Evolutionary conservation across 1,140 invertebrate genomes (phyloP).

Genomic region (Ptiloglossa arizonensis): DNA sequence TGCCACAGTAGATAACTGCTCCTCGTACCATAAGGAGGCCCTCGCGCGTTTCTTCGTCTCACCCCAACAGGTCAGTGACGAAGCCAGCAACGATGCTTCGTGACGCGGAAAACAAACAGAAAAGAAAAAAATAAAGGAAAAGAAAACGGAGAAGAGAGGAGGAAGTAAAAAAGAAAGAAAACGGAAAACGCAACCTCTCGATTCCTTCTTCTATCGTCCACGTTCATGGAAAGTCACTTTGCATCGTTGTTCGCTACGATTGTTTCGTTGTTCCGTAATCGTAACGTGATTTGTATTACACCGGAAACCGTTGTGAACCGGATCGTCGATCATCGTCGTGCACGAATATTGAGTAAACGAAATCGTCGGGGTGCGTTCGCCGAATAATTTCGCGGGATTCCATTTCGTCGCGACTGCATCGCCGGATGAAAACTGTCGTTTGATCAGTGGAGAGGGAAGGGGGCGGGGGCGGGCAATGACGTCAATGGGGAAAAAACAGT

Average conservation of each 20-base stretch:
- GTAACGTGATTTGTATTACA: too few relatives aligned
- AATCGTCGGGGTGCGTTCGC: too few relatives aligned
- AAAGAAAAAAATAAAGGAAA: too few relatives aligned
- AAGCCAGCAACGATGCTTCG: constrained; percentile 29
- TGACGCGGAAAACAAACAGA: too few relatives aligned
- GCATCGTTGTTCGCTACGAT: too few relatives aligned
- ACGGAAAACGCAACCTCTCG: not conserved
- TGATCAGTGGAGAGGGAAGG: too few relatives aligned
- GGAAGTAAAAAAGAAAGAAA: too few relatives aligned
- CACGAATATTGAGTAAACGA: too few relatives aligned
- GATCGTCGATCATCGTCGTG: too few relatives aligned
- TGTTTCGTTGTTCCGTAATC: not conserved
- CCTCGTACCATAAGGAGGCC: constrained; percentile 74
- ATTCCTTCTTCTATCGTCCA: not conserved
- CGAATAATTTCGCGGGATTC: not conserved
- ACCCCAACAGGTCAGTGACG: constrained; percentile 76
- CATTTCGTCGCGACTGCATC: not conserved
- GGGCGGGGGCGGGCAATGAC: too few relatives aligned
- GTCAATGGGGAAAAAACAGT: constrained; percentile 45
- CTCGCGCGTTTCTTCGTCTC: constrained; percentile 74
- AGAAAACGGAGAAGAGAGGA: too few relatives aligned
- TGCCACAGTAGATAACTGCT: constrained; percentile 77
- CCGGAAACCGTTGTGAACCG: too few relatives aligned
- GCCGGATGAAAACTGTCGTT: constrained; percentile 9
- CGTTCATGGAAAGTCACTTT: not conserved